Conservation (phyloP, 1,140 invertebrate species). For the Scaptomyza pallida region DNA sequence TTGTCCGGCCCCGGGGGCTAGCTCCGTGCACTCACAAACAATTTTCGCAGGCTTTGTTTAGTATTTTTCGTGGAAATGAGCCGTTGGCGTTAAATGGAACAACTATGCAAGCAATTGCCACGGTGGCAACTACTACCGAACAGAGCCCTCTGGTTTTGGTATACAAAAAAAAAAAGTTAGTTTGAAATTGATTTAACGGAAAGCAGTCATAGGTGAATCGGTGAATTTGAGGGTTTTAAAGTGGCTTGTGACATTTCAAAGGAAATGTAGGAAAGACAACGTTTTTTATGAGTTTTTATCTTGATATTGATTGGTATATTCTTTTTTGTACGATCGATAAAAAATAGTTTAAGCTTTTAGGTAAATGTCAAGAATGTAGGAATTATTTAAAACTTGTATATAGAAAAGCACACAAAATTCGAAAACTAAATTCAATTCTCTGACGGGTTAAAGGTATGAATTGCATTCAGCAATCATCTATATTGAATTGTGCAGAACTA, state of each 20-base stretch:
- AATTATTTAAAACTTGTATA: neutral
- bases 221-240: too few species aligned
- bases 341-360: neutral
- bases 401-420: conserved; percentile 36
- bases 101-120: conserved; percentile 49
- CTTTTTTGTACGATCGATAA: neutral
- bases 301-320: too few species aligned
- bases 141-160: neutral
- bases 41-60: conserved; percentile 15
- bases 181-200: neutral
- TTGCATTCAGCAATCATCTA: too few species aligned
- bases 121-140: conserved; percentile 30
- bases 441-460: conserved; percentile 61
- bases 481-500: neutral
- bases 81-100: conserved; percentile 46
- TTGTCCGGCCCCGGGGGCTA: conserved; percentile 30
- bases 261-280: too few species aligned
- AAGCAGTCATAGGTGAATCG: too few species aligned
- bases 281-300: too few species aligned
- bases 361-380: neutral
- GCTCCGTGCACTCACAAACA: conserved; percentile 23
- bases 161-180: neutral
- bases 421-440: conserved; percentile 53
- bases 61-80: conserved; percentile 35
- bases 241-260: too few species aligned